Percentiles rank a stretch among this genome's conserved stretches.
Conservation (phyloP, 2,113 vertebrate species). For the Tragelaphus imberbis region DNA sequence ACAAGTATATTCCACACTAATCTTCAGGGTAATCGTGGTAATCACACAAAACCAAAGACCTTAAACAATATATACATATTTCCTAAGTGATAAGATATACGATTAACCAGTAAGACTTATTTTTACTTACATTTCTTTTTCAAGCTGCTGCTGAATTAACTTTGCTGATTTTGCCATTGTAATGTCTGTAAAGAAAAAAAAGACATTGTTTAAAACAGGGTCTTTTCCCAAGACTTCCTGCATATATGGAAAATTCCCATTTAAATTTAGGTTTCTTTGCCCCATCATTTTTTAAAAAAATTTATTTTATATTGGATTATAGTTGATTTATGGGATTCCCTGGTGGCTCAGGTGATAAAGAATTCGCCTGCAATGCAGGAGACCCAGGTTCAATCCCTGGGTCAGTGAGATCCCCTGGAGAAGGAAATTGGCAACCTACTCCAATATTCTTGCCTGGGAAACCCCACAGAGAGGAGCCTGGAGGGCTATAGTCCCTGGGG, state of each 20-base stretch:
- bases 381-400: background rate
- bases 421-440: background rate
- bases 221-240: background rate
- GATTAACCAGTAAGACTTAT: background rate
- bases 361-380: background rate
- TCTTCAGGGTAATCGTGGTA: background rate
- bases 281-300: background rate
- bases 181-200: slow-evolving; percentile 82
- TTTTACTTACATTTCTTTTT: slow-evolving; percentile 94
- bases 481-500: background rate
- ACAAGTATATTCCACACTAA: background rate
- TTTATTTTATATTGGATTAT: background rate
- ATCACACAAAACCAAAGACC: background rate
- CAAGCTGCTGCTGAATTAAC: slow-evolving; percentile 95
- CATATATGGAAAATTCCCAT: slow-evolving; percentile 3
- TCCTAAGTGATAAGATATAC: background rate
- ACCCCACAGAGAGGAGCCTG: background rate
- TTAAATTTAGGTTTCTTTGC: background rate
- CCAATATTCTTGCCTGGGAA: background rate
- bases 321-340: background rate
- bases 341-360: background rate
- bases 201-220: background rate
- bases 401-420: background rate
- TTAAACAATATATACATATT: background rate
- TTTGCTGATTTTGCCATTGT: slow-evolving; percentile 96